Evolutionary conservation across 2,113 vertebrate species (phyloP).

Genomic region (Gasterosteus aculeatus): DNA sequence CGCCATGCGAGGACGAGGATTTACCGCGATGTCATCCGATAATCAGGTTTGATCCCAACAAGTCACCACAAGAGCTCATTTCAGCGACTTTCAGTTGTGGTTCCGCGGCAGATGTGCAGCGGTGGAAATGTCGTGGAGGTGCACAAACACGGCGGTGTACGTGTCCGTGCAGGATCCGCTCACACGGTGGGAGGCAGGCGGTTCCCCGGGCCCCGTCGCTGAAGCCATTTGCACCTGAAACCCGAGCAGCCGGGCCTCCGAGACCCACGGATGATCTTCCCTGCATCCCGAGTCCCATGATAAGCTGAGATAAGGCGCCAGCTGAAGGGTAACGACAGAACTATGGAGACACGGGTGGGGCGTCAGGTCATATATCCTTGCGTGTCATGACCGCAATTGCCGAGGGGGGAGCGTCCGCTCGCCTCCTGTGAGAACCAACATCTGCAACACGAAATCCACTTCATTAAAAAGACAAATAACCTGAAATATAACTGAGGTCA

Average conservation of each 20-base stretch:
- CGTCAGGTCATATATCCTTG: slow-evolving; percentile 47
- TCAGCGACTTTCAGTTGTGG: not conserved
- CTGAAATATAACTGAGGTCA: slow-evolving; percentile 34
- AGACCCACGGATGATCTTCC: slow-evolving; percentile 47
- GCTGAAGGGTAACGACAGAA: slow-evolving; percentile 66
- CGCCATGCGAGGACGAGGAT: slow-evolving; percentile 45
- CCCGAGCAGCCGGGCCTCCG: slow-evolving; percentile 46
- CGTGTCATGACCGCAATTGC: slow-evolving; percentile 38
- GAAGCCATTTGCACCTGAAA: slow-evolving; percentile 63
- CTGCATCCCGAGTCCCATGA: slow-evolving; percentile 53
- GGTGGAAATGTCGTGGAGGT: not conserved
- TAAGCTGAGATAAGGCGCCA: slow-evolving; percentile 63
- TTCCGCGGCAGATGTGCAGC: not conserved
- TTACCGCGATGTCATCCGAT: slow-evolving; percentile 36
- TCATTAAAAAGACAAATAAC: slow-evolving; percentile 46
- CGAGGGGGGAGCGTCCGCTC: slow-evolving; percentile 38
- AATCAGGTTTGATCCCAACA: not conserved
- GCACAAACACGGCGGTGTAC: slow-evolving; percentile 21
- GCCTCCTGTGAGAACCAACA: slow-evolving; percentile 50
- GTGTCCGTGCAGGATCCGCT: slow-evolving; percentile 53
- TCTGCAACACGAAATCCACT: slow-evolving; percentile 32
- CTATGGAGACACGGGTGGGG: slow-evolving; percentile 48
- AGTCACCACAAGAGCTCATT: slow-evolving; percentile 30
- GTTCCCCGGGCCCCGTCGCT: slow-evolving; percentile 36
- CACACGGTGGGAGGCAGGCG: slow-evolving; percentile 35